phyloP scores from a whole-genome alignment of 1,140 invertebrate genomes.

The Ceratoteleas bidentatus region DNA sequence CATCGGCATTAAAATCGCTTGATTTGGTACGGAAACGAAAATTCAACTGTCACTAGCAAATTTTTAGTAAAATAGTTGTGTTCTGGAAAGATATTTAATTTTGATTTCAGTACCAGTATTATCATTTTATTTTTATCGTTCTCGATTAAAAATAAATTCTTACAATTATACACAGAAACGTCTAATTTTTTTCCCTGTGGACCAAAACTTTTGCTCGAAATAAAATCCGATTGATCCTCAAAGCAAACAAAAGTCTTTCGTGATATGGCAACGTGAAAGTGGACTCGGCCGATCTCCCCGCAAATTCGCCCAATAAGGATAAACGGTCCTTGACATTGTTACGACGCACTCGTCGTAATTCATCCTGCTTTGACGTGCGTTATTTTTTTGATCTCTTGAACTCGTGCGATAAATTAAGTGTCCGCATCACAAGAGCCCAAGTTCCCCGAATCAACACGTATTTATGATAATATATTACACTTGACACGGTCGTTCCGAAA shows the following conservation, averaged over 20 bases:
- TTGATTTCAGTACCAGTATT: too few species aligned
- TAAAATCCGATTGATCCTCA: background rate
- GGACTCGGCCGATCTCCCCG: background rate
- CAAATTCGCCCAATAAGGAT: background rate
- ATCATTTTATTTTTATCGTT: too few species aligned
- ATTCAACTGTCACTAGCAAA: too few species aligned
- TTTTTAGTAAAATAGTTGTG: too few species aligned
- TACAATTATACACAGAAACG: too few species aligned
- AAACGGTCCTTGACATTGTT: background rate
- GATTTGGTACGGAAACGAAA: too few species aligned
- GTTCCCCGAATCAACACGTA: background rate
- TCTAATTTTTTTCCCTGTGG: too few species aligned
- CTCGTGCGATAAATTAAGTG: background rate
- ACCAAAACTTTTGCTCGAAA: too few species aligned
- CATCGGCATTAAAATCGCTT: too few species aligned
- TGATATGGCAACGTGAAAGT: background rate
- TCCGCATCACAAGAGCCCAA: background rate
- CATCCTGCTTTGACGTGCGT: background rate
- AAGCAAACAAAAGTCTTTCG: background rate
- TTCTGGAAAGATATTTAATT: too few species aligned
- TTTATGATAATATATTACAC: constrained; percentile 3
- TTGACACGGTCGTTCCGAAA: background rate
- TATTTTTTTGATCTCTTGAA: constrained; percentile 5
- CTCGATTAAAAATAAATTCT: too few species aligned
- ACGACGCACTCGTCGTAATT: background rate